Conservation (phyloP, 2,797 vertebrate genomes). For the Sternotherus odoratus region DNA sequence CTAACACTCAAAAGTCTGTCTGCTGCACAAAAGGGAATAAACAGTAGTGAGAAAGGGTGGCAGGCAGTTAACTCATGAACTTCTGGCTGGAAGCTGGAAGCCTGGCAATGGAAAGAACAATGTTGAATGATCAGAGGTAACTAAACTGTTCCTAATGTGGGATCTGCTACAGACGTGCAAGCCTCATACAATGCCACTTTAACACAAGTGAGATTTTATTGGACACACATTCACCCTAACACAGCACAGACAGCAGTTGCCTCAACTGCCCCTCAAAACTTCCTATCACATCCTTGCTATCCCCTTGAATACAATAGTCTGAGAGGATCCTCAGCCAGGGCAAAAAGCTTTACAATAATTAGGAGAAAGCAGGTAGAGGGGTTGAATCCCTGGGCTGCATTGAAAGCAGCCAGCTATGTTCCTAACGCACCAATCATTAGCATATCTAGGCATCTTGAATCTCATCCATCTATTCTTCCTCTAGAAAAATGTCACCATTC, state of each 20-base stretch:
- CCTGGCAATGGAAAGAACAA: slow-evolving; percentile 6
- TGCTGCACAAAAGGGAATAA: slow-evolving; percentile 51
- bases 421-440: neutral
- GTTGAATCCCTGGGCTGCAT: neutral
- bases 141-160: slow-evolving; percentile 2
- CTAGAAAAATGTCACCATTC: slow-evolving; percentile 8
- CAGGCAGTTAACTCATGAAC: slow-evolving; percentile 56
- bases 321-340: neutral
- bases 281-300: rapidly evolving
- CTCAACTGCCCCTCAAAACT: neutral
- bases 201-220: neutral
- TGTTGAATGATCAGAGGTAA: neutral
- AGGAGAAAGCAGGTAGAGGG: neutral
- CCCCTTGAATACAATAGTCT: rapidly evolving
- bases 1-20: slow-evolving; percentile 63
- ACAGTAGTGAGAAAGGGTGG: slow-evolving; percentile 44
- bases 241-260: neutral
- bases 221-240: neutral
- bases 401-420: neutral
- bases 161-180: neutral
- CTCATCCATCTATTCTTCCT: neutral
- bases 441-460: neutral
- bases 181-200: neutral
- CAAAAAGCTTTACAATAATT: neutral
- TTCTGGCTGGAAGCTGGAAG: slow-evolving; percentile 49